A percentile compares a stretch with the other conserved stretches of the same genome.
phyloP scores from a whole-genome alignment of 2,113 vertebrate species.

The Dasyurus viverrinus region DNA sequence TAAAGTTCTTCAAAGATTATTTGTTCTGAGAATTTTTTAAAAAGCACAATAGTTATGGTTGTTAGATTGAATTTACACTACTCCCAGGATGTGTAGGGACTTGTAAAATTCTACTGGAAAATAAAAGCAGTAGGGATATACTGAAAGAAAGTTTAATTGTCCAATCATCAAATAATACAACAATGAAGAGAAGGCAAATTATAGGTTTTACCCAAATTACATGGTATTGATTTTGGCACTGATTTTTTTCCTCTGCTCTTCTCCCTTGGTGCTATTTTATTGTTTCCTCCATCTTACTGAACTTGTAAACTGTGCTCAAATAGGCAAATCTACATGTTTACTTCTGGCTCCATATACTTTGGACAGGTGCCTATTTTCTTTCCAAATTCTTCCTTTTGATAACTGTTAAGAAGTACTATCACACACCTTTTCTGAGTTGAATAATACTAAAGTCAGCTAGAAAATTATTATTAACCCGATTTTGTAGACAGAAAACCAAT shows the following conservation, averaged over 20 bases:
- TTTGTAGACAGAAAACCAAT: background rate
- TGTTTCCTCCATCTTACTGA: background rate
- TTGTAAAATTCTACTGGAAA: slow-evolving; percentile 25
- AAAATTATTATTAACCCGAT: background rate
- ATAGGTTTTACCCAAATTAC: slow-evolving; percentile 11
- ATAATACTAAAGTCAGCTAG: background rate
- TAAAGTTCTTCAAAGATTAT: slow-evolving; percentile 42
- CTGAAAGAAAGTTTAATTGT: slow-evolving; percentile 31
- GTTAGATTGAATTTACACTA: slow-evolving; percentile 24
- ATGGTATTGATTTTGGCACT: background rate
- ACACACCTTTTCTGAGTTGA: background rate
- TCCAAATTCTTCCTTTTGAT: background rate
- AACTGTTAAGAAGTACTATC: background rate
- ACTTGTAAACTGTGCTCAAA: background rate
- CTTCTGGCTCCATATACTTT: background rate
- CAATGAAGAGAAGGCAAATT: slow-evolving; percentile 44
- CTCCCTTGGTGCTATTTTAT: background rate
- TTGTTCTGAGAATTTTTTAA: background rate
- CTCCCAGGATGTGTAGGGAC: slow-evolving; percentile 19
- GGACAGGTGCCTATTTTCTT: background rate
- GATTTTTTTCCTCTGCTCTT: slow-evolving; percentile 19
- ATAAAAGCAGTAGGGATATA: slow-evolving; percentile 22
- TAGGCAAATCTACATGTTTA: background rate
- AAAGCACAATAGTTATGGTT: slow-evolving; percentile 7
- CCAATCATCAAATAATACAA: slow-evolving; percentile 49